Conservation (phyloP, 1,140 invertebrate genomes). For the Eupristina koningsbergeri region DNA sequence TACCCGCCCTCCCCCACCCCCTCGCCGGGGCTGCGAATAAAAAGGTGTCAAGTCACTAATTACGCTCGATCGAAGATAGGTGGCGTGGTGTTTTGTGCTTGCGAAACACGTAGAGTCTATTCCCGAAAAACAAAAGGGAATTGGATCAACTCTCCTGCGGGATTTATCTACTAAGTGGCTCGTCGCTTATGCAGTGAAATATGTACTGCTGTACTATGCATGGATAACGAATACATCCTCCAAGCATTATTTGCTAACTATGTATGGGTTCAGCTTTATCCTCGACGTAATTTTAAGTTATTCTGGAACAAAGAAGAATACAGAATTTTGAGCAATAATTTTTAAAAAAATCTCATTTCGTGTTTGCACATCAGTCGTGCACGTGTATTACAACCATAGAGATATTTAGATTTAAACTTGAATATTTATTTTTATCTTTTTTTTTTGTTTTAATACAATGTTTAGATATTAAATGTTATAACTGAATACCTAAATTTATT, state of each 20-base stretch:
- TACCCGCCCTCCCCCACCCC: too few relatives aligned
- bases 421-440: too few relatives aligned
- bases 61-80: neutral
- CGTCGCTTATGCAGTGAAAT: constrained; percentile 7
- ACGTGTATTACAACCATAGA: too few relatives aligned
- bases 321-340: neutral
- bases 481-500: neutral
- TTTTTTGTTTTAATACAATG: too few relatives aligned
- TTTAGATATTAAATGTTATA: neutral
- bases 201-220: constrained; percentile 2
- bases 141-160: constrained; percentile 9
- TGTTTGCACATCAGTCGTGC: neutral
- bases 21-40: neutral
- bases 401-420: too few relatives aligned
- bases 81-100: too few relatives aligned
- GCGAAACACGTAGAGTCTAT: neutral
- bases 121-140: constrained; percentile 13
- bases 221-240: neutral
- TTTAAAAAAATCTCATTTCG: neutral
- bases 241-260: neutral
- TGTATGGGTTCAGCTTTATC: neutral
- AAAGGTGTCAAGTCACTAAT: neutral
- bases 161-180: constrained; percentile 31
- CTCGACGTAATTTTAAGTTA: neutral
- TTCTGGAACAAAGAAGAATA: neutral